These are phyloP conservation scores for Oreortyx pictus DNA, from an alignment of 2,797 vertebrate genomes.

Conservation along the genomic window DNA sequence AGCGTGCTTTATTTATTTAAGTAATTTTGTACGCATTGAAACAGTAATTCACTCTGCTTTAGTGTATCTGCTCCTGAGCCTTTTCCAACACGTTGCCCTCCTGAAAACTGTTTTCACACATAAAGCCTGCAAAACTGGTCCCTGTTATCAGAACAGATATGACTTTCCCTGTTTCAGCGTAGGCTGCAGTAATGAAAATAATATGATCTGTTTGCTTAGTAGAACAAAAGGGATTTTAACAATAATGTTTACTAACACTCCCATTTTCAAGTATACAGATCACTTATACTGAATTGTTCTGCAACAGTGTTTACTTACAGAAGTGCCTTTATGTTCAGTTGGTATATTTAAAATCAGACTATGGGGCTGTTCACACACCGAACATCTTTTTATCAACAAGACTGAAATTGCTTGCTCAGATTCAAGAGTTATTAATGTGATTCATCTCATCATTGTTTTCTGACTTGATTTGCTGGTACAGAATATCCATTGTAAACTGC, in stretches of 20 bases:
- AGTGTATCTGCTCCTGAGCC: slow-evolving; percentile 12
- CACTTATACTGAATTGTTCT: slow-evolving; percentile 77
- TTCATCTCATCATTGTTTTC: slow-evolving; percentile 73
- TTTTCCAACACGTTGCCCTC: slow-evolving; percentile 57
- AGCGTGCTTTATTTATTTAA: neutral
- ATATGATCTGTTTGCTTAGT: slow-evolving; percentile 78
- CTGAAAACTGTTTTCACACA: slow-evolving; percentile 63
- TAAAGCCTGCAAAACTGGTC: slow-evolving; percentile 46
- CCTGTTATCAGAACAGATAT: slow-evolving; percentile 53
- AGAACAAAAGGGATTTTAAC: slow-evolving; percentile 77
- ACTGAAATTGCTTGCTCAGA: slow-evolving; percentile 69
- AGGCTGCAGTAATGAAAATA: slow-evolving; percentile 75
- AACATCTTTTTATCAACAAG: slow-evolving; percentile 71
- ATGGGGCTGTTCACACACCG: slow-evolving; percentile 68
- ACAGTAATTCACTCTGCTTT: slow-evolving; percentile 42
- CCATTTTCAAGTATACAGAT: slow-evolving; percentile 72
- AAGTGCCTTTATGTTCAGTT: slow-evolving; percentile 71
- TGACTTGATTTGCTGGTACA: slow-evolving; percentile 59
- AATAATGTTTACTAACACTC: slow-evolving; percentile 77
- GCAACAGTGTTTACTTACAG: slow-evolving; percentile 79
- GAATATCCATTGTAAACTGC: slow-evolving; percentile 73
- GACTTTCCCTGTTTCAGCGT: slow-evolving; percentile 65
- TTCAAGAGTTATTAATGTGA: slow-evolving; percentile 67
- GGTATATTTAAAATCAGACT: slow-evolving; percentile 76
- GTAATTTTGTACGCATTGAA: slow-evolving; percentile 20